Conservation (phyloP, 2,888 invertebrate genomes). For the Artemia sp. region DNA sequence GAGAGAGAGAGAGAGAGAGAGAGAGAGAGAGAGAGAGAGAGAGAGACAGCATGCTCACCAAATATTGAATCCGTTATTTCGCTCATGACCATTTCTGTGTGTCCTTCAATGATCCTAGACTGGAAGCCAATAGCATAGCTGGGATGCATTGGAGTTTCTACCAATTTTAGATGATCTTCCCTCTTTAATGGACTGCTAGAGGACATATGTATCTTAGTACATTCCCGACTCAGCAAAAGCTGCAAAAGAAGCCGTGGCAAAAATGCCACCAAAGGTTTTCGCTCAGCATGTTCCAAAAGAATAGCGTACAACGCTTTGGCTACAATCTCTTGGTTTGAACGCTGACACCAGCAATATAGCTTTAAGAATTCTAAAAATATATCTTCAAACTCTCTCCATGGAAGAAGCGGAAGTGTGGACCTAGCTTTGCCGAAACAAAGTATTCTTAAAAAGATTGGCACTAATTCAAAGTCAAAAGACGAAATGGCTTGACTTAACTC, state of each 20-base stretch:
- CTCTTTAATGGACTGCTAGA: constrained; percentile 12
- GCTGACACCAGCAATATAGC: constrained; percentile 65
- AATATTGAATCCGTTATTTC: constrained; percentile 46
- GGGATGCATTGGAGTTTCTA: constrained; percentile 38
- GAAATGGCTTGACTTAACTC: constrained; percentile 43
- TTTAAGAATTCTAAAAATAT: constrained; percentile 64
- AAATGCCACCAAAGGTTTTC: constrained; percentile 50
- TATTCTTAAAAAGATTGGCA: not conserved
- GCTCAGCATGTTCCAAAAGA: constrained; percentile 7
- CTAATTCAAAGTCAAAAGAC: not conserved
- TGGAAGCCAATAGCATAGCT: constrained; percentile 53
- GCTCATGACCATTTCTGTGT: constrained; percentile 54
- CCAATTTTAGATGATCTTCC: constrained; percentile 14
- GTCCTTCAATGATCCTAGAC: constrained; percentile 52
- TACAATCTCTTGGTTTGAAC: constrained; percentile 61
- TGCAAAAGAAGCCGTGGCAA: constrained; percentile 69
- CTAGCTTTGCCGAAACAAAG: not conserved
- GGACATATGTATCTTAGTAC: constrained; percentile 52
- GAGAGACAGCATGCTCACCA: constrained; percentile 27
- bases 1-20: too few species aligned
- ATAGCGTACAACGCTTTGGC: constrained; percentile 52
- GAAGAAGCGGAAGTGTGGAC: not conserved
- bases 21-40: not conserved
- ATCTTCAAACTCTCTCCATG: constrained; percentile 30
- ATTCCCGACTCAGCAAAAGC: constrained; percentile 67